A percentile compares a stretch with the other conserved stretches of the same genome.
Evolutionary conservation across 1,140 invertebrate genomes (phyloP).

Genomic region (silkworm (Bombyx mori)): DNA sequence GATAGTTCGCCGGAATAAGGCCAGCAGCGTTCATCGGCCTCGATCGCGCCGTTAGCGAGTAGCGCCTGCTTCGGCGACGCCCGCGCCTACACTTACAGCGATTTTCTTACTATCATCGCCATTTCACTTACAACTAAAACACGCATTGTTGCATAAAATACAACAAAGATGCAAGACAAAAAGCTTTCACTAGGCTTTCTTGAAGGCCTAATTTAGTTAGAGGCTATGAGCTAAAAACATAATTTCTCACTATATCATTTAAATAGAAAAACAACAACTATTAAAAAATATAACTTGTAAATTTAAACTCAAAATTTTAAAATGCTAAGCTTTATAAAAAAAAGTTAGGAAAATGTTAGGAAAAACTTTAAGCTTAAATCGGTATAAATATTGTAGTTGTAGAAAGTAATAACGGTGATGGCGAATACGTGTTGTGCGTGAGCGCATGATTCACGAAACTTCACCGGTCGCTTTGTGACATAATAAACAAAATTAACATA

Average conservation of each 20-base stretch:
- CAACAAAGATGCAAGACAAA: too few species aligned
- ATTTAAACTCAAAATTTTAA: too few species aligned
- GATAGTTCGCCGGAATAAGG: slow-evolving; percentile 64
- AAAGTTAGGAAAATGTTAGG: background rate
- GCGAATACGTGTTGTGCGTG: slow-evolving; percentile 31
- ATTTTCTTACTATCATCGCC: too few species aligned
- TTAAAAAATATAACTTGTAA: too few species aligned
- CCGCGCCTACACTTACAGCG: background rate
- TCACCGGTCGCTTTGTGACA: slow-evolving; percentile 40
- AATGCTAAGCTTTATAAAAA: background rate
- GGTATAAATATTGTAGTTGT: slow-evolving; percentile 28
- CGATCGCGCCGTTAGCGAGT: slow-evolving; percentile 51
- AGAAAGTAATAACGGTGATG: slow-evolving; percentile 67
- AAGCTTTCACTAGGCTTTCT: too few species aligned
- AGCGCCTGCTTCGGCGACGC: background rate
- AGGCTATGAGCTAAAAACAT: too few species aligned
- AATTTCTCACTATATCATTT: too few species aligned
- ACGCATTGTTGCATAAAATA: too few species aligned
- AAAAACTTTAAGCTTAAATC: background rate
- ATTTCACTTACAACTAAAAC: too few species aligned
- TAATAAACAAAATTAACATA: slow-evolving; percentile 66
- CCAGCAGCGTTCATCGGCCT: slow-evolving; percentile 63
- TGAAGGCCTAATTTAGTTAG: too few species aligned
- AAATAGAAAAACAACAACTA: too few species aligned
- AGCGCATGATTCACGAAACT: slow-evolving; percentile 58